These are phyloP conservation scores for Tigriopus japonicus DNA, from an alignment of 1,140 invertebrate genomes.

Conservation along the genomic window DNA sequence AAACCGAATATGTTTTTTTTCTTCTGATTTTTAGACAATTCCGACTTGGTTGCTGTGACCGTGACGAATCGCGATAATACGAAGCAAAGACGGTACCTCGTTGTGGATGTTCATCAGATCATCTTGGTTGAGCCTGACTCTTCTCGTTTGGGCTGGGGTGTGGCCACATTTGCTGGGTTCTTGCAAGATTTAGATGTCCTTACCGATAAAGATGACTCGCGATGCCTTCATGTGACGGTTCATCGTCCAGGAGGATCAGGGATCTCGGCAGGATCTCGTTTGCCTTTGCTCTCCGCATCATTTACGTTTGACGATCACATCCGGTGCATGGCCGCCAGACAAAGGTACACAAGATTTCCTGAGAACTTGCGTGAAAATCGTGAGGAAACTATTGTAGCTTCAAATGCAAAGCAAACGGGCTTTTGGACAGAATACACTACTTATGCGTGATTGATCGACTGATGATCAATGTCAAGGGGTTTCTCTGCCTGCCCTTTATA, in stretches of 20 bases:
- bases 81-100: constrained; percentile 75
- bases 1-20: too few species aligned
- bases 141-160: constrained; percentile 80
- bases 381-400: too few species aligned
- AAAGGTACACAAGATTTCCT: constrained; percentile 36
- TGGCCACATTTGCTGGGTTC: constrained; percentile 80
- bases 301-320: constrained; percentile 99
- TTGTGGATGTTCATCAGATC: constrained; percentile 80
- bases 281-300: constrained; percentile 65
- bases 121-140: constrained; percentile 92
- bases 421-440: too few species aligned
- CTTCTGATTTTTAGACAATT: constrained; percentile 55
- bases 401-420: too few species aligned
- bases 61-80: constrained; percentile 72
- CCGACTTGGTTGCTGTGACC: constrained; percentile 87
- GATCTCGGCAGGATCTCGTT: constrained; percentile 38
- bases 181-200: constrained; percentile 43
- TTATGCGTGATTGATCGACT: too few species aligned
- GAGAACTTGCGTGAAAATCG: too few species aligned
- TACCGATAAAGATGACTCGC: constrained; percentile 86
- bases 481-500: too few species aligned
- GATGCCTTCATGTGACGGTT: constrained; percentile 84
- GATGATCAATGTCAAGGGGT: too few species aligned
- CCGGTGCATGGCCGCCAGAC: constrained; percentile 84
- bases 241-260: constrained; percentile 53